Percentiles rank a stretch among this genome's conserved stretches.
Conservation (phyloP, 2,797 vertebrate genomes). For the Leptoclinus maculatus region DNA sequence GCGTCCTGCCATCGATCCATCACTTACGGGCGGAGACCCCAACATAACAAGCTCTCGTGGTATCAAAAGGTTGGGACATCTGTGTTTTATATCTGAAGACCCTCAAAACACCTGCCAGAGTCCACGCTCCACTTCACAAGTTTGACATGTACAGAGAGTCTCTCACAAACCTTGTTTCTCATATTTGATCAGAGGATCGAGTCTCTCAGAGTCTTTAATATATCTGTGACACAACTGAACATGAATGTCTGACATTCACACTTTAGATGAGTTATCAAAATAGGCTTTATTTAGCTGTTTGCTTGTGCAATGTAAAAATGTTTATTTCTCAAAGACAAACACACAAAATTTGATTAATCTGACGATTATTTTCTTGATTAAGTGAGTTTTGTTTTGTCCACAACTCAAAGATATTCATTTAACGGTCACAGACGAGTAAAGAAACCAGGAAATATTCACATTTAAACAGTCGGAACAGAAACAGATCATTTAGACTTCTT, state of each 20-base stretch:
- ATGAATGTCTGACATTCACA: neutral
- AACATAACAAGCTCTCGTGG: constrained; percentile 62
- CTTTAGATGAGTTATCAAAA: neutral
- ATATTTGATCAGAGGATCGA: neutral
- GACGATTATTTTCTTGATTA: too few species aligned
- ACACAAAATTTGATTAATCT: too few species aligned
- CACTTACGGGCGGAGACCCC: constrained; percentile 41
- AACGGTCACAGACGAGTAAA: too few species aligned
- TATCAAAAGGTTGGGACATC: constrained; percentile 71
- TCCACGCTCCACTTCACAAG: constrained; percentile 40
- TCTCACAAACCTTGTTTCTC: neutral
- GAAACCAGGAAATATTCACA: too few species aligned
- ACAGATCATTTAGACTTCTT: too few species aligned
- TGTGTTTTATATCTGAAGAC: constrained; percentile 64
- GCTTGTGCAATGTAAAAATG: too few species aligned
- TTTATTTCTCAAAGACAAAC: too few species aligned
- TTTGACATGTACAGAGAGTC: constrained; percentile 50
- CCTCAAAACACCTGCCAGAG: constrained; percentile 66
- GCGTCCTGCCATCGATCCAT: constrained; percentile 63
- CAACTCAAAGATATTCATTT: too few species aligned
- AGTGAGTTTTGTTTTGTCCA: too few species aligned
- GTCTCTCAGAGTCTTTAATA: neutral
- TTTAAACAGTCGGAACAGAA: too few species aligned
- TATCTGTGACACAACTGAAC: neutral
- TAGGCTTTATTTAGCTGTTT: neutral